Percentiles rank a stretch among this genome's conserved stretches.
Conservation (phyloP, 2,888 invertebrate species). For the Habroteleia sp. region DNA sequence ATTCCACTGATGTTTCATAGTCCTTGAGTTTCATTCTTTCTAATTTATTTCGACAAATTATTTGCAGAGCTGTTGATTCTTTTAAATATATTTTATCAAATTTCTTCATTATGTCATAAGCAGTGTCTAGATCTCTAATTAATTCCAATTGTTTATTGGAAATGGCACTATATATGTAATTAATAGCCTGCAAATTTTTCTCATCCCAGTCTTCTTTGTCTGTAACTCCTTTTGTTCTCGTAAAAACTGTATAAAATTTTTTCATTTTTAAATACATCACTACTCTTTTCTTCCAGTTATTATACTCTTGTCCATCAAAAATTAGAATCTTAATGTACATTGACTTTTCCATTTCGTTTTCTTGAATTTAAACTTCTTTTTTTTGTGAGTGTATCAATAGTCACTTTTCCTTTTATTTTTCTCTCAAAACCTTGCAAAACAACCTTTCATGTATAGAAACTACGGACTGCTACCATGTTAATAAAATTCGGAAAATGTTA, state of each 20-base stretch:
- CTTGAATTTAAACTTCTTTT: too few species aligned
- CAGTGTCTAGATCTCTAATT: slow-evolving; percentile 56
- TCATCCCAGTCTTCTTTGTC: slow-evolving; percentile 61
- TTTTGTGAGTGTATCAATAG: too few species aligned
- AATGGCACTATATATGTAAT: slow-evolving; percentile 61
- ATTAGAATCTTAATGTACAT: too few species aligned
- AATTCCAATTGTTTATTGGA: slow-evolving; percentile 63
- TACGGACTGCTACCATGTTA: too few species aligned
- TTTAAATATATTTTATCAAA: slow-evolving; percentile 66
- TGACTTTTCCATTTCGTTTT: too few species aligned
- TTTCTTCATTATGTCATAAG: slow-evolving; percentile 65
- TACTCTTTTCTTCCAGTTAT: slow-evolving; percentile 64
- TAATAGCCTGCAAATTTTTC: slow-evolving; percentile 65
- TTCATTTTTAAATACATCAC: slow-evolving; percentile 58
- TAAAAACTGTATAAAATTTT: slow-evolving; percentile 29
- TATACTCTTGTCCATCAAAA: not conserved
- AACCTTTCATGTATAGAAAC: too few species aligned
- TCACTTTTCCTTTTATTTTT: too few species aligned
- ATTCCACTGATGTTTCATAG: slow-evolving; percentile 7
- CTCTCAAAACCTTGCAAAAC: too few species aligned
- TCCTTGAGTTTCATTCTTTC: slow-evolving; percentile 64
- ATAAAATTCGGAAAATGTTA: too few species aligned
- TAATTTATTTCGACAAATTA: slow-evolving; percentile 67
- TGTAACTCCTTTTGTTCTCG: not conserved
- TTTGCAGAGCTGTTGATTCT: slow-evolving; percentile 67